Evolutionary conservation across 2,113 vertebrate species (phyloP).

Genomic region (Mormyrus lacerda): DNA sequence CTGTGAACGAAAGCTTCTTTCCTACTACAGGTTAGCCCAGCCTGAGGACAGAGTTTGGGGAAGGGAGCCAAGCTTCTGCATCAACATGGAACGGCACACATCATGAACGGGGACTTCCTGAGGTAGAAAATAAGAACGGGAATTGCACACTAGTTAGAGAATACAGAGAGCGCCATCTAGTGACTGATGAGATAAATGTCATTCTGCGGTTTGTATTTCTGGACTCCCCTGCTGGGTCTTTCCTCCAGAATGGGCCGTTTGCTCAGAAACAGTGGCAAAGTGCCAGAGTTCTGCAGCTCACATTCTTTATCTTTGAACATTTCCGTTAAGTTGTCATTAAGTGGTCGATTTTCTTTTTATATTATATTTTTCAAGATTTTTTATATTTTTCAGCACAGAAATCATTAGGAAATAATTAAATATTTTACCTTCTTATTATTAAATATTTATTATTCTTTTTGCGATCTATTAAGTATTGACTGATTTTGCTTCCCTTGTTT

Average conservation of each 20-base stretch:
- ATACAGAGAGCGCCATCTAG: background rate
- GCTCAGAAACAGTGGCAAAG: background rate
- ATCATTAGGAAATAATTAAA: background rate
- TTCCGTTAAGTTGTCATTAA: background rate
- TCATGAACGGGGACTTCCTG: background rate
- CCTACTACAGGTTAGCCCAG: constrained; percentile 22
- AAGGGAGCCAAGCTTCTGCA: background rate
- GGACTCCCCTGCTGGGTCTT: background rate
- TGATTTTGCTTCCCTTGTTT: background rate
- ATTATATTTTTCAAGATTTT: background rate
- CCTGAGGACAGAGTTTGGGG: background rate
- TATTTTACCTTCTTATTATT: background rate
- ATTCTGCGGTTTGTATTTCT: background rate
- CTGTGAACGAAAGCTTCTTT: background rate
- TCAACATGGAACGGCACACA: background rate
- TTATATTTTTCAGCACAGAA: background rate
- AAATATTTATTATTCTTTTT: background rate
- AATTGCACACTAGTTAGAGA: background rate
- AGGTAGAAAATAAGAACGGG: background rate
- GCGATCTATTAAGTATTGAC: background rate
- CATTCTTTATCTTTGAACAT: background rate
- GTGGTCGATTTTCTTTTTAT: background rate
- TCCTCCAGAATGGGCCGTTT: background rate
- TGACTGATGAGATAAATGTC: background rate
- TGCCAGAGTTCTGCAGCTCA: background rate